Conservation (phyloP, 2,113 vertebrate species). For the Poeciliopsis prolifica region DNA sequence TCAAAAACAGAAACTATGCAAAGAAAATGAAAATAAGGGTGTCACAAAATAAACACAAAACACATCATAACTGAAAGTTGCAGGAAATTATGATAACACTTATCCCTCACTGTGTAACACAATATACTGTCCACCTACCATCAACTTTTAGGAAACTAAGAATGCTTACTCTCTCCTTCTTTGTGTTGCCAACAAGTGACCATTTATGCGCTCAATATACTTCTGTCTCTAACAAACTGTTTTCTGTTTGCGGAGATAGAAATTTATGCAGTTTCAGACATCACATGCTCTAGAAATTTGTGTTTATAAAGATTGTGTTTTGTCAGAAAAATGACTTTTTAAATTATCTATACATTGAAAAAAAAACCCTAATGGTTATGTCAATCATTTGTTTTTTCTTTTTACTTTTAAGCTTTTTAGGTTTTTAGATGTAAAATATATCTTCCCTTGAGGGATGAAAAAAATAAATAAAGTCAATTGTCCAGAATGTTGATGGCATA, state of each 20-base stretch:
- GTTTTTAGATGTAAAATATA: background rate
- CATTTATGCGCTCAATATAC: background rate
- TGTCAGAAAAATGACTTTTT: background rate
- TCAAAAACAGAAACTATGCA: background rate
- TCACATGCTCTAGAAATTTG: background rate
- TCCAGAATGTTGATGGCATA: background rate
- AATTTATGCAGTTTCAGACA: background rate
- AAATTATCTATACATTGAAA: background rate
- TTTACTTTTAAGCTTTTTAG: background rate
- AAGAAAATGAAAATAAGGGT: too few relatives aligned
- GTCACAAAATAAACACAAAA: background rate
- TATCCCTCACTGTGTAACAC: background rate
- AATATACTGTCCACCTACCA: background rate
- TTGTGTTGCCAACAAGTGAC: background rate
- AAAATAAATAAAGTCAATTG: background rate
- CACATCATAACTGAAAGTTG: background rate
- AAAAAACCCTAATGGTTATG: too few relatives aligned
- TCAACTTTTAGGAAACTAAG: too few relatives aligned
- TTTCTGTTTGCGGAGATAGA: background rate
- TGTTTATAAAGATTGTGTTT: background rate
- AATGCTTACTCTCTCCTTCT: background rate
- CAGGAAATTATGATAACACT: background rate
- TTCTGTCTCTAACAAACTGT: background rate
- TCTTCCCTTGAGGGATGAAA: background rate
- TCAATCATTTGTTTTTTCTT: background rate